phyloP scores from a whole-genome alignment of 2,113 vertebrate species.

The Orycteropus afer region DNA sequence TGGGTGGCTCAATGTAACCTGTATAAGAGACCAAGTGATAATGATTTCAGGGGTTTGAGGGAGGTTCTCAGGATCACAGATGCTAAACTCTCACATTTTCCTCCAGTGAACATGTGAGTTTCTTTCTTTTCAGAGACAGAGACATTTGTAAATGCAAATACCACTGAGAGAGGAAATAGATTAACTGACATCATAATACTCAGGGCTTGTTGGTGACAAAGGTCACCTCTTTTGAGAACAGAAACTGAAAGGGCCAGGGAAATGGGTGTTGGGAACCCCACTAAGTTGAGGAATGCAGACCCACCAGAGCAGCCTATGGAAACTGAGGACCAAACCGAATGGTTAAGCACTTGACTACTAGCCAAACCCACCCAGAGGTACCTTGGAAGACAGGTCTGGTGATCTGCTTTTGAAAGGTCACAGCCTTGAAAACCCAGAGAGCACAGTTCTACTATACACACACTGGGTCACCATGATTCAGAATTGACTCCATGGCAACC shows the following conservation, averaged over 20 bases:
- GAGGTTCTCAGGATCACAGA: not conserved
- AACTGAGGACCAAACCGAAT: not conserved
- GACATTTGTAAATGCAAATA: not conserved
- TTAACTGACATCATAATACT: not conserved
- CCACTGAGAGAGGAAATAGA: not conserved
- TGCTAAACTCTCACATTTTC: not conserved
- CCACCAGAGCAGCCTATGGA: not conserved
- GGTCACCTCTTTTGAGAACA: not conserved
- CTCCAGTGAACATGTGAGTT: not conserved
- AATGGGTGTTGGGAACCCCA: not conserved
- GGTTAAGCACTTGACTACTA: not conserved
- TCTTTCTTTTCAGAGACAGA: slow-evolving; percentile 9
- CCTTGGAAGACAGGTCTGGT: not conserved
- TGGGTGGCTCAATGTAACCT: not conserved
- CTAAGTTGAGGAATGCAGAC: too few relatives aligned
- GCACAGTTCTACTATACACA: not conserved
- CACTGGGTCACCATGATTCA: not conserved
- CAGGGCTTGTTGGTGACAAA: not conserved
- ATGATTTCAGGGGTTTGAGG: not conserved
- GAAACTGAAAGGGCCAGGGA: not conserved
- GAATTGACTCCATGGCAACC: not conserved
- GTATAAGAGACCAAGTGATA: not conserved
- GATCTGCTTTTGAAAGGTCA: not conserved
- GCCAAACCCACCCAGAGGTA: not conserved
- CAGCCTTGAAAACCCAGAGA: not conserved